Evolutionary conservation across 2,113 vertebrate genomes (phyloP), one percentile per base, ranked within the genome.

Genomic region (Planiliza haematocheilus): DNA sequence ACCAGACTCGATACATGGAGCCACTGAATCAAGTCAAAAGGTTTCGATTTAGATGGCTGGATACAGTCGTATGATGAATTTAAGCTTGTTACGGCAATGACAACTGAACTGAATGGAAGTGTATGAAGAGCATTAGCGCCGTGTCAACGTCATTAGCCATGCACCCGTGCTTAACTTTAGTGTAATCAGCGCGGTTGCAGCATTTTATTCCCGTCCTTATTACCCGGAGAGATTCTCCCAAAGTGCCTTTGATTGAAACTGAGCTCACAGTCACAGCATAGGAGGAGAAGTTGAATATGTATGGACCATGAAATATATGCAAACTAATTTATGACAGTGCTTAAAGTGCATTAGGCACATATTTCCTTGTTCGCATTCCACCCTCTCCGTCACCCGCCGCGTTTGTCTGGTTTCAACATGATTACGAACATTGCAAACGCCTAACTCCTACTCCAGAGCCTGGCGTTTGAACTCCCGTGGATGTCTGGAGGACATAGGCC

Each of bases 61-160:
- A 70, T 45, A 66, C 39, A 76, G 59, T 49, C 7, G 30, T 11
- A 17, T 34, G 57, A 72, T 75, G 30, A 77, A 67, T 43, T 68
- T 76, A 73, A 88, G 72, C 78, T 51, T 53, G 84, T 88, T 84
- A 79, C 11, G 2, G 52, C 62, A 21, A 0, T 66, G 59, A 79
- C 76, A 77, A 58, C 17, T 74, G 57, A 56, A 60, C 37, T 52
- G 56, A 88, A 81, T 61, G 49, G 37, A 73, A 71, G n/a, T 61
- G 79, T 46, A 83, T 68, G 68, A 50, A 43, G 60, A 77, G 74
- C 74, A 84, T 84, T 82, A 79, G 59, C 8, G 17, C 41, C 73
- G 52, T 74, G 85, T 82, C 78, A 68, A 74, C 81, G 61, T 82
- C 86, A 83, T 88, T 85, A 86, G 72, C 72, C 65, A 83, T 66